phyloP scores from a whole-genome alignment of 2,113 vertebrate genomes.

The Hydropotes inermis region DNA sequence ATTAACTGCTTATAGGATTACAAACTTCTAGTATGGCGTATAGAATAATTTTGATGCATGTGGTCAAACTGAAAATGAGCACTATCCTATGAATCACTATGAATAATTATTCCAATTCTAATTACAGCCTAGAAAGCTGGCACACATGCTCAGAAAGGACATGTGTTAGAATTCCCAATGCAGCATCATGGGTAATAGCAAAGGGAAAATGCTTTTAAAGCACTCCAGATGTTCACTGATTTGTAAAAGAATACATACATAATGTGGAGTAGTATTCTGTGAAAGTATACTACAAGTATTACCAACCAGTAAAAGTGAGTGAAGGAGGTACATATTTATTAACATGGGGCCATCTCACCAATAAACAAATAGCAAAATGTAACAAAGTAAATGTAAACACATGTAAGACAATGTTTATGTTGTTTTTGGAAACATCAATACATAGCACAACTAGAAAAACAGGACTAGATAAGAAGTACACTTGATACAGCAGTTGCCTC shows the following conservation, averaged over 20 bases:
- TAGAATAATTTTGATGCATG: neutral
- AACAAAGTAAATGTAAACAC: neutral
- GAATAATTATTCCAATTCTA: neutral
- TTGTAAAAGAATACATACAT: neutral
- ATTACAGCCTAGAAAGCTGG: neutral
- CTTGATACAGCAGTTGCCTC: neutral
- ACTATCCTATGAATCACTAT: neutral
- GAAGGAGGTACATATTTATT: neutral
- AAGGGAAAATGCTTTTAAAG: conserved; percentile 1
- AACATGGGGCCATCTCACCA: neutral
- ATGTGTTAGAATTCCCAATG: neutral
- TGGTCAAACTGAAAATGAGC: neutral
- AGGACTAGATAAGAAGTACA: neutral
- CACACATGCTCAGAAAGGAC: neutral
- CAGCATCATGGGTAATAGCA: neutral
- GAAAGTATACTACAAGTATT: neutral
- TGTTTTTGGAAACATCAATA: neutral
- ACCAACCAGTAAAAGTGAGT: neutral
- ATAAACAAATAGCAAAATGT: neutral
- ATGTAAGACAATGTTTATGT: neutral
- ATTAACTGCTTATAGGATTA: neutral
- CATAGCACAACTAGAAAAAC: neutral
- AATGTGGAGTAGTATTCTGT: neutral
- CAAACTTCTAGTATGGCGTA: neutral
- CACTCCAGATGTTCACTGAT: neutral